Evolutionary conservation across 2,113 vertebrate species (phyloP).

Genomic region (Scomber japonicus): DNA sequence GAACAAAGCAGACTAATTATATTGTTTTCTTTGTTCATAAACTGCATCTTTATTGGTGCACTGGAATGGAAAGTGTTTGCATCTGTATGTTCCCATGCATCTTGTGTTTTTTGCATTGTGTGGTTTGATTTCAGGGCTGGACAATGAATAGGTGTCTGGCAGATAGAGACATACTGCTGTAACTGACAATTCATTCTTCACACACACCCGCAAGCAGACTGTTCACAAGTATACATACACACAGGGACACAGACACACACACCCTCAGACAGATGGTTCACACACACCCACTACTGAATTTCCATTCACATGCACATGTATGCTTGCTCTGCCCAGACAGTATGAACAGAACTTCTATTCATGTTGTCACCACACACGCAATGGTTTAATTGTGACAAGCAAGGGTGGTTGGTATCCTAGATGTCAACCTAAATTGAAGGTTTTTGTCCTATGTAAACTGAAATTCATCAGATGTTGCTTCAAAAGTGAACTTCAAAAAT

Average conservation of each 20-base stretch:
- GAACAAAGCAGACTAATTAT: constrained; percentile 25
- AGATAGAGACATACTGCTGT: constrained; percentile 36
- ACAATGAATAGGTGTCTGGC: constrained; percentile 56
- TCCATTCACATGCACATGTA: constrained; percentile 55
- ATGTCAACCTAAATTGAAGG: constrained; percentile 22
- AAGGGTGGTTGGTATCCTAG: background rate
- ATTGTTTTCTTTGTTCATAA: constrained; percentile 16
- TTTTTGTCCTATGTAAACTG: constrained; percentile 22
- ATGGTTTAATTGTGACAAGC: constrained; percentile 25
- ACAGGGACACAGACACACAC: constrained; percentile 32
- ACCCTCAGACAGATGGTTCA: constrained; percentile 70
- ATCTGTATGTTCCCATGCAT: constrained; percentile 6
- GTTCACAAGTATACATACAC: constrained; percentile 44
- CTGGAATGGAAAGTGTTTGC: background rate
- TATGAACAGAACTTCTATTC: constrained; percentile 14
- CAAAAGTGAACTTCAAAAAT: constrained; percentile 17
- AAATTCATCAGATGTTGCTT: constrained; percentile 21
- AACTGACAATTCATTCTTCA: constrained; percentile 63
- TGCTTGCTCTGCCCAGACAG: constrained; percentile 34
- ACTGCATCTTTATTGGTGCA: background rate
- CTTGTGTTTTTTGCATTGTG: constrained; percentile 15
- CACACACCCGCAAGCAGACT: constrained; percentile 74
- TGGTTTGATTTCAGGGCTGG: constrained; percentile 36
- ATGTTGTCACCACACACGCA: constrained; percentile 1
- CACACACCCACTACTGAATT: constrained; percentile 63